Conservation (phyloP, 2,888 invertebrate genomes). For the Ceratothoa steindachneri region DNA sequence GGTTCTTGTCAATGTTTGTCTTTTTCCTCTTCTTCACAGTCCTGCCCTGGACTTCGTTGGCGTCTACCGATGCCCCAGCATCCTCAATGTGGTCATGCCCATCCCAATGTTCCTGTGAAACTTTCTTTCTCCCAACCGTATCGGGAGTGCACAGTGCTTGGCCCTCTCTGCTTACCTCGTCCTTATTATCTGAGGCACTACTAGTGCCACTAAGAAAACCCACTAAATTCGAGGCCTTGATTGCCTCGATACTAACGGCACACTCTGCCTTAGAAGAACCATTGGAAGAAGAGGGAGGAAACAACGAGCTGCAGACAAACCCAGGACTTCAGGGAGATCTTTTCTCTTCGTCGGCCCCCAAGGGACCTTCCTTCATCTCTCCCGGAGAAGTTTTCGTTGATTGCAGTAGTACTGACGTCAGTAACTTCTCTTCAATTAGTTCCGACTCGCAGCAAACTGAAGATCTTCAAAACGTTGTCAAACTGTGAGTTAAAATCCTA, state of each 20-base stretch:
- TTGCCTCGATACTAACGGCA: constrained; percentile 1
- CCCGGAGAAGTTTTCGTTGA: constrained; percentile 2
- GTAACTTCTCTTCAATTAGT: background rate
- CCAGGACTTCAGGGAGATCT: too few species aligned
- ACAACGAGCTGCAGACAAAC: background rate
- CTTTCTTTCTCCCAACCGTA: background rate
- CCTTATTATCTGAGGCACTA: background rate
- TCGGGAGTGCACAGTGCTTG: background rate
- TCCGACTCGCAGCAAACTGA: background rate
- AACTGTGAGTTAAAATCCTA: background rate
- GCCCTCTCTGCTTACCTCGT: constrained; percentile 1
- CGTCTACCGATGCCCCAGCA: background rate
- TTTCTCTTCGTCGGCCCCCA: background rate
- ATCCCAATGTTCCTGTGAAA: background rate
- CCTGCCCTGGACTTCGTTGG: background rate
- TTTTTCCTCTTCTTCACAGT: background rate
- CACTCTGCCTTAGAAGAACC: background rate
- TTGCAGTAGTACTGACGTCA: background rate
- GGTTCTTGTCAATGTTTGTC: too few species aligned
- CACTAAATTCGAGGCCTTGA: background rate
- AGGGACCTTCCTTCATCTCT: background rate
- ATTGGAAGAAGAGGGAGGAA: background rate
- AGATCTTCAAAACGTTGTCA: background rate
- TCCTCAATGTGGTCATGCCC: too few species aligned
- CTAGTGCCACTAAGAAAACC: background rate